These are phyloP conservation scores for Mizuhopecten yessoensis DNA, from an alignment of 1,140 invertebrate species.

Conservation along the genomic window DNA sequence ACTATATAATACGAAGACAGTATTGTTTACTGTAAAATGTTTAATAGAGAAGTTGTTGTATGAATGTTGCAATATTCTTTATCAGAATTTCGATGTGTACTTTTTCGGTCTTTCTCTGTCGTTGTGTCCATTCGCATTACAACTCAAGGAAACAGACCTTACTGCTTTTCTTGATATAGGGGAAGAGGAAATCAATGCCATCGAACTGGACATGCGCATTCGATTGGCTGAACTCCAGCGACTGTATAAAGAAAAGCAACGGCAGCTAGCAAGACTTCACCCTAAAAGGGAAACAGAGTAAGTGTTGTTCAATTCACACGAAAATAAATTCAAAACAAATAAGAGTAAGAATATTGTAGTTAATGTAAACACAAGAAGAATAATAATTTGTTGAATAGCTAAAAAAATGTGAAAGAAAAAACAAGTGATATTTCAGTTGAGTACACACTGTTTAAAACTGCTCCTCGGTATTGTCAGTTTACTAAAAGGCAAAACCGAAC, in stretches of 20 bases:
- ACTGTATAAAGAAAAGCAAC: conserved; percentile 92
- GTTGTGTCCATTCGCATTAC: conserved; percentile 60
- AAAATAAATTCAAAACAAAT: no score
- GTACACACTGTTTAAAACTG: no score
- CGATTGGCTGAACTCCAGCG: conserved; percentile 91
- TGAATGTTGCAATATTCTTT: neutral
- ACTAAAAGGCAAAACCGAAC: no score
- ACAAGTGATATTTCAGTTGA: no score
- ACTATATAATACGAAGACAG: no score
- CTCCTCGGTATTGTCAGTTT: no score
- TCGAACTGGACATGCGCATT: conserved; percentile 91
- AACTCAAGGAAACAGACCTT: conserved; percentile 79
- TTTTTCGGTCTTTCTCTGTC: conserved; percentile 49
- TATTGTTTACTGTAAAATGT: no score
- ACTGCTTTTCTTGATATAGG: conserved; percentile 77
- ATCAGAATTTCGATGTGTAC: conserved; percentile 11
- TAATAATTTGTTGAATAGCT: no score
- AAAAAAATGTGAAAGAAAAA: no score
- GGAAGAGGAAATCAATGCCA: conserved; percentile 87
- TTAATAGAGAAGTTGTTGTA: neutral
- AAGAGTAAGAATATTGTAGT: no score
- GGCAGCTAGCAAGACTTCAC: conserved; percentile 88
- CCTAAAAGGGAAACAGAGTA: conserved; percentile 82
- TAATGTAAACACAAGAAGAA: no score
- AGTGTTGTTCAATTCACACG: conserved; percentile 2